A percentile compares a stretch with the other conserved stretches of the same genome.
These are phyloP conservation scores for Lasioglossum calceatum DNA, from an alignment of 2,888 invertebrate species.

Conservation along the genomic window DNA sequence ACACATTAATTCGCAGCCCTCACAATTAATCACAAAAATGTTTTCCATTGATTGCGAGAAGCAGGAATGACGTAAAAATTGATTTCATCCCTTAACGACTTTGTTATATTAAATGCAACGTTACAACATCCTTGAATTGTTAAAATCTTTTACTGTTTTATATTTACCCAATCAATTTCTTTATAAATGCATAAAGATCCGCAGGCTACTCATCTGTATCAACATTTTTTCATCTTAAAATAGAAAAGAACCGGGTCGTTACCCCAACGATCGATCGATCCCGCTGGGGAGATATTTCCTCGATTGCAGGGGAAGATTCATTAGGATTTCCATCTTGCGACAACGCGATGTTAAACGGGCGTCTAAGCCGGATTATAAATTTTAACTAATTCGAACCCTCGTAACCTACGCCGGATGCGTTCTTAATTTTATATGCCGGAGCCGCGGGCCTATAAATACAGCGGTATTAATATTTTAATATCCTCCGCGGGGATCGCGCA, in stretches of 20 bases:
- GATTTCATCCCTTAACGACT: too few relatives aligned
- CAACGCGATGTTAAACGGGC: background rate
- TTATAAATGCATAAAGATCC: too few relatives aligned
- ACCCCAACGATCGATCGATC: conserved; percentile 24
- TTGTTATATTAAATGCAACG: too few relatives aligned
- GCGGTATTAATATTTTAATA: conserved; percentile 75
- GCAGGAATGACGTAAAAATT: too few relatives aligned
- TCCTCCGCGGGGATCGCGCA: conserved; percentile 45
- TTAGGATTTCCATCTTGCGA: background rate
- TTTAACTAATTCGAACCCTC: conserved; percentile 54
- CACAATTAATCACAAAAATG: too few relatives aligned
- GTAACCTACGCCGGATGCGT: conserved; percentile 55
- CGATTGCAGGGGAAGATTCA: background rate
- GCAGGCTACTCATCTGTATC: background rate
- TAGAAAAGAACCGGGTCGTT: conserved; percentile 35
- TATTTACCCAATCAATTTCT: too few relatives aligned
- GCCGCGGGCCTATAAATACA: conserved; percentile 65
- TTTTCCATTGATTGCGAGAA: too few relatives aligned
- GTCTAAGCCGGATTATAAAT: conserved; percentile 59
- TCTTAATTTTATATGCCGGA: conserved; percentile 65
- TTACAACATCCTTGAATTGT: too few relatives aligned
- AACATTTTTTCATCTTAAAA: background rate
- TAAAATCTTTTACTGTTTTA: too few relatives aligned
- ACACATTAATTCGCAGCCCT: too few relatives aligned
- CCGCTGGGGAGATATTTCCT: background rate